Percentiles rank a stretch among this genome's conserved stretches.
These are phyloP conservation scores for Drosophila tani DNA, from an alignment of 1,140 invertebrate species.

Conservation along the genomic window DNA sequence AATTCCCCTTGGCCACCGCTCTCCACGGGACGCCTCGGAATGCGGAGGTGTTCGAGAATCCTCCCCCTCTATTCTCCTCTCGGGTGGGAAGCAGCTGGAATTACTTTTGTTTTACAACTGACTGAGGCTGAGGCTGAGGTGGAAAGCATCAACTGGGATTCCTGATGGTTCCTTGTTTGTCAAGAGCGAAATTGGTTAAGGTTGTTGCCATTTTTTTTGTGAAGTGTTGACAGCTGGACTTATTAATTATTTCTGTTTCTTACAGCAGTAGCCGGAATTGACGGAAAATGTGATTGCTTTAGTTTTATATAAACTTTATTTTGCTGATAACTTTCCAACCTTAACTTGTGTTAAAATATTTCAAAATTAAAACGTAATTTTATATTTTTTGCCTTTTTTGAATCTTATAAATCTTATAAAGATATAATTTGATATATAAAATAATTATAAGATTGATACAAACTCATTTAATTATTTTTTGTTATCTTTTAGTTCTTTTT, in stretches of 20 bases:
- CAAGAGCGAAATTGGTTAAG: constrained; percentile 33
- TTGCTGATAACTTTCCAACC: background rate
- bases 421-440: no score
- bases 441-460: background rate
- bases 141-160: constrained; percentile 21
- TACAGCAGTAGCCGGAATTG: background rate
- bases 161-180: constrained; percentile 40
- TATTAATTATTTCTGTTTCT: constrained; percentile 39
- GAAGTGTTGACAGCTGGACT: constrained; percentile 40
- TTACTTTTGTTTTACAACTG: constrained; percentile 55
- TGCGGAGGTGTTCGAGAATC: constrained; percentile 51
- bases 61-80: constrained; percentile 5
- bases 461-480: background rate
- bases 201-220: constrained; percentile 22
- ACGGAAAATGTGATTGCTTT: constrained; percentile 5
- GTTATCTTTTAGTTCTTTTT: background rate
- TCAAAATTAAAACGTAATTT: background rate
- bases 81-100: constrained; percentile 28
- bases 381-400: no score
- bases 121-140: constrained; percentile 5
- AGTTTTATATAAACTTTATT: background rate
- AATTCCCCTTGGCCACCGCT: background rate
- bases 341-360: no score
- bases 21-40: constrained; percentile 21
- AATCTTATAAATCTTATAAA: no score